A percentile compares a stretch with the other conserved stretches of the same genome.
These are phyloP conservation scores for Caiman crocodilus DNA, from an alignment of 2,797 vertebrate species.

Conservation along the genomic window DNA sequence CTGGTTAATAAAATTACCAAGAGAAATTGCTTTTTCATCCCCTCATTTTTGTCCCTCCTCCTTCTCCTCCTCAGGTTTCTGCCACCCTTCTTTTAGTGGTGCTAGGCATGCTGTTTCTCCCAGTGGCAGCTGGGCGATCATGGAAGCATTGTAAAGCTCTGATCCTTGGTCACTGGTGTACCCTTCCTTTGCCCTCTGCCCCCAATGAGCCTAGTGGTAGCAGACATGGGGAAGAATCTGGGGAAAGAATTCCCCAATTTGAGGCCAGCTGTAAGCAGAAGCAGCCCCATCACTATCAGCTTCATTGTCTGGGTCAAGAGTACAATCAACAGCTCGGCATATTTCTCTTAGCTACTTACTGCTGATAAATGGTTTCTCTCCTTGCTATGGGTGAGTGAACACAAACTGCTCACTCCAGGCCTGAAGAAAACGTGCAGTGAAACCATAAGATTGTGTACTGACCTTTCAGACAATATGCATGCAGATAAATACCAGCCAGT, in stretches of 20 bases:
- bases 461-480: slow-evolving; percentile 43
- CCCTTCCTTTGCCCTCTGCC: not conserved
- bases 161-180: not conserved
- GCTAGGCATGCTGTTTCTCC: not conserved
- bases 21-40: not conserved
- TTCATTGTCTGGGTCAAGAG: not conserved
- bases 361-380: slow-evolving; percentile 37
- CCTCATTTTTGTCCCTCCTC: not conserved
- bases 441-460: slow-evolving; percentile 14
- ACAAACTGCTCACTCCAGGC: not conserved
- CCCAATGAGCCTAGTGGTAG: not conserved
- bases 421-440: slow-evolving; percentile 25
- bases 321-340: not conserved
- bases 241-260: not conserved
- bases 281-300: not conserved
- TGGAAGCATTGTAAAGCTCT: not conserved
- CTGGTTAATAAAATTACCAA: not conserved
- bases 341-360: slow-evolving; percentile 10
- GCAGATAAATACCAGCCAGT: slow-evolving; percentile 48
- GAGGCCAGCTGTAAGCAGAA: not conserved
- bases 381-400: slow-evolving; percentile 6
- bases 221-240: not conserved
- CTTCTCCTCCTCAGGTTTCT: not conserved
- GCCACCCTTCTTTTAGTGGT: not conserved
- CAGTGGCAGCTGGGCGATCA: not conserved